Base-by-base conservation (phyloP, 2,113 vertebrate genomes). In the Vidua chalybeata region DNA sequence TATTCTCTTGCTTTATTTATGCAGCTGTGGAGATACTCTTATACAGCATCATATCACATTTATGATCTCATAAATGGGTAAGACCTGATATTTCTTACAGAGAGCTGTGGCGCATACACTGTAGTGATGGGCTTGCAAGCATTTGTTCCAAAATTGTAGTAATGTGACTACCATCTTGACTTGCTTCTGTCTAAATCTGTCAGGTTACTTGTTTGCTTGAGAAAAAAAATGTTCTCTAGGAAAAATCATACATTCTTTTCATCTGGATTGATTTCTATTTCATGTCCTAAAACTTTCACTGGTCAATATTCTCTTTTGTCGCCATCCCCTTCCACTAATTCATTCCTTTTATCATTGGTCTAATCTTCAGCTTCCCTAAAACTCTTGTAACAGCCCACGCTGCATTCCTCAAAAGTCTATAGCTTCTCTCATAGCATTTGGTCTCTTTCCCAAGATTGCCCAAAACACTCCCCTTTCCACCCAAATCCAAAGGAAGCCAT, bases 1-100 rank as follows among this genome's bases (percentile, higher is more conserved):
- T 92, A 72, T 79, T 81, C 59, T 73, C 51, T 75, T 94, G 28
- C 73, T 76, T 96, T 46, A 90, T 94, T 90, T 95, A 95, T 90
- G 95, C 98, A 99, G 99, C 96, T 98, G 96, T 99, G 99, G 99
- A 98, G 99, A 97, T 98, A 99, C 88, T 99, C 99, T 52, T 99
- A 97, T 86, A 98, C 98, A 23, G 99, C 99, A 31, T 99, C 99
- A 7, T 99, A 99, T 90, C 98, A 98, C 83, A 98, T 99, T 95
- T 99, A 98, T 77, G 97, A 99, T 96, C 96, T 98, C 89, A 96
- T 94, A 23, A 97, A 93, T 69, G 97, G 98, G 99, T 99, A 98
- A 99, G 98, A 93, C 30, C 46, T 89, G 62, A 33, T 64, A 39
- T 75, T 74, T 97, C 41, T 84, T 94, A 49, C 45, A 77, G 84